Evolutionary conservation across 2,797 vertebrate species (phyloP).

Genomic region (Uromys caudimaculatus): DNA sequence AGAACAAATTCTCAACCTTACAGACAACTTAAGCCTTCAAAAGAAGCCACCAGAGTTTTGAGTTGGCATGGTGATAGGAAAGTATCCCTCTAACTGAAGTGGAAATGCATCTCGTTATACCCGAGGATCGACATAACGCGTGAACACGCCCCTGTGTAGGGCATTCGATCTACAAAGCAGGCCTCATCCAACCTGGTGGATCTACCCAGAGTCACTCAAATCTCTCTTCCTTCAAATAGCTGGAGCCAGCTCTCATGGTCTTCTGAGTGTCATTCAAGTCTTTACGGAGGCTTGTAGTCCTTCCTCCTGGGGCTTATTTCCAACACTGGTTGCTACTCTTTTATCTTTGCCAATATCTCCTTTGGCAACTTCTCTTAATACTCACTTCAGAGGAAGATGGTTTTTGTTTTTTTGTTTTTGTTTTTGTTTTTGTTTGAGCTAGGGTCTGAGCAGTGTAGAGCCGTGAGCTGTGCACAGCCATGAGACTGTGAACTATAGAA

Average conservation of each 20-base stretch:
- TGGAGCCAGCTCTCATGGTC: neutral
- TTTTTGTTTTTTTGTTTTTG: no score
- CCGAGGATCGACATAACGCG: neutral
- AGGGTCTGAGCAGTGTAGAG: neutral
- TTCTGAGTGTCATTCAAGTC: neutral
- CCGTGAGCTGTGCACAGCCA: neutral
- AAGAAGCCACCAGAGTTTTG: neutral
- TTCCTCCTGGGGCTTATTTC: conserved; percentile 40
- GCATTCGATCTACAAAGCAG: neutral
- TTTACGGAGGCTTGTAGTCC: conserved; percentile 25
- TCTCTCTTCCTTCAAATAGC: neutral
- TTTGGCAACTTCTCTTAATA: conserved; percentile 41
- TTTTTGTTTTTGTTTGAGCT: neutral
- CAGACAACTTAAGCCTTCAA: neutral
- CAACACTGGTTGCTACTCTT: conserved; percentile 29
- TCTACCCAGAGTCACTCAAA: neutral
- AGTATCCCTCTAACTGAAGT: neutral
- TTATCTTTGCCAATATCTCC: conserved; percentile 46
- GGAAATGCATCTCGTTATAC: neutral
- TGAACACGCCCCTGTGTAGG: neutral
- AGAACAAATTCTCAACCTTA: neutral
- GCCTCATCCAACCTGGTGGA: neutral
- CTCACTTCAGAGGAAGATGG: neutral
- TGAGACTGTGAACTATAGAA: no score
- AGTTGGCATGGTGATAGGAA: neutral